Percentiles rank a stretch among this genome's conserved stretches.
Conservation (phyloP, 2,797 vertebrate species). For the Dromococcyx pavoninus region DNA sequence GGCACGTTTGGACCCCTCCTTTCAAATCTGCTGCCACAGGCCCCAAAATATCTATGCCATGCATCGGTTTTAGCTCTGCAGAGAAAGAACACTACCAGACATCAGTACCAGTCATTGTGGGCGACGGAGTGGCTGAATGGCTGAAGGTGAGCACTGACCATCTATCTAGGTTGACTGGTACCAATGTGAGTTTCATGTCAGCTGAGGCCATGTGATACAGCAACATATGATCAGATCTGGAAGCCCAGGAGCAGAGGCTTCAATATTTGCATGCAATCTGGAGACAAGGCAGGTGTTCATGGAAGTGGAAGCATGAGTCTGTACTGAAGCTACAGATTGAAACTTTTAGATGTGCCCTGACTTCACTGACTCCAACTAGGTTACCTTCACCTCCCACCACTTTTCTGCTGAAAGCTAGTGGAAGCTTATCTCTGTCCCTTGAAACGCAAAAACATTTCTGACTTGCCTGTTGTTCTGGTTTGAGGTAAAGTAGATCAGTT, state of each 20-base stretch:
- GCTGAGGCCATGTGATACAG: background rate
- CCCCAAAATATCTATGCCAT: background rate
- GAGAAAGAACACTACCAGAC: background rate
- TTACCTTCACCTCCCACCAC: background rate
- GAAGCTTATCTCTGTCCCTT: background rate
- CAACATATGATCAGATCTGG: background rate
- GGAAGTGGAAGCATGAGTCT: background rate
- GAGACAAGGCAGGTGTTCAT: background rate
- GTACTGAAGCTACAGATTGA: background rate
- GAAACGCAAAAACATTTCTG: background rate
- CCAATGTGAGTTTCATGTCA: background rate
- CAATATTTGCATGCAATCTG: background rate
- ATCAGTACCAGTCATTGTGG: background rate
- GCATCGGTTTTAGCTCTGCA: background rate
- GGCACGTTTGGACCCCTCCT: background rate
- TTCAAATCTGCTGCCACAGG: background rate
- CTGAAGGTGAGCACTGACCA: background rate
- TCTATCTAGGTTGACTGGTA: background rate
- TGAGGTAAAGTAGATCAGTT: too few species aligned
- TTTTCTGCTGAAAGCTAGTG: background rate
- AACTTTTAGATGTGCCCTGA: background rate
- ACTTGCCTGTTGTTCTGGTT: background rate
- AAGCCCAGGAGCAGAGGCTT: background rate
- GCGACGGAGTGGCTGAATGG: fast-evolving
- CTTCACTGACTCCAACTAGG: background rate